Evolutionary conservation across 2,888 invertebrate genomes (phyloP), one percentile per base, ranked within the genome.

Genomic region (Enchytraeus crypticus): DNA sequence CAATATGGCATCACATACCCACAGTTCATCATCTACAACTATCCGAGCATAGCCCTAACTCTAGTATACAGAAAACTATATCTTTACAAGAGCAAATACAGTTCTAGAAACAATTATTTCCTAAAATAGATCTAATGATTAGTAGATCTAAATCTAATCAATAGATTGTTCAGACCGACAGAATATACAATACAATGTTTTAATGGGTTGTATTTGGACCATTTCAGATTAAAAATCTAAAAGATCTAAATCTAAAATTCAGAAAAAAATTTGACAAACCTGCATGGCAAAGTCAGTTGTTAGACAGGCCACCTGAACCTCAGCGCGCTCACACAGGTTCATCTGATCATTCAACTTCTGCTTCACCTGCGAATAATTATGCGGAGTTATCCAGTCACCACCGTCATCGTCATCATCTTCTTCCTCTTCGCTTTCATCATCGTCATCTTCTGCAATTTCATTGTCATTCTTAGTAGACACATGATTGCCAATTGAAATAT

Each of bases 201-300:
- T n/a, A n/a, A n/a, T n/a, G n/a, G n/a, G n/a, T n/a, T n/a, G n/a
- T n/a, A n/a, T n/a, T n/a, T n/a, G n/a, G n/a, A n/a, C n/a, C n/a
- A n/a, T n/a, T n/a, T n/a, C n/a, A n/a, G 23, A 4, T 3, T 21
- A 3, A 14, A 32, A 53, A 53, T 5, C 4, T 3, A 53, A 5
- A 53, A 14, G 3, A 18, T 27, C 30, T 21, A 32, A 33, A 33
- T 1, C 5, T 34, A 33, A 11, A 51, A 2, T 18, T 11, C n/a
- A 53, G 21, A 4, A 33, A 11, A 23, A 21, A 4, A n/a, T n/a
- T n/a, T n/a, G n/a, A n/a, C n/a, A n/a, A n/a, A 84, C 84, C 82
- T 96, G 96, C 85, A 98, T 90, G 0, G 97, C 92, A 83, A 92
- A 98, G 81, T 98, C 98, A 59, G 90, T 91, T 8, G 96, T 95